phyloP scores from a whole-genome alignment of 2,888 invertebrate species.

The Scaptomyza parva region DNA sequence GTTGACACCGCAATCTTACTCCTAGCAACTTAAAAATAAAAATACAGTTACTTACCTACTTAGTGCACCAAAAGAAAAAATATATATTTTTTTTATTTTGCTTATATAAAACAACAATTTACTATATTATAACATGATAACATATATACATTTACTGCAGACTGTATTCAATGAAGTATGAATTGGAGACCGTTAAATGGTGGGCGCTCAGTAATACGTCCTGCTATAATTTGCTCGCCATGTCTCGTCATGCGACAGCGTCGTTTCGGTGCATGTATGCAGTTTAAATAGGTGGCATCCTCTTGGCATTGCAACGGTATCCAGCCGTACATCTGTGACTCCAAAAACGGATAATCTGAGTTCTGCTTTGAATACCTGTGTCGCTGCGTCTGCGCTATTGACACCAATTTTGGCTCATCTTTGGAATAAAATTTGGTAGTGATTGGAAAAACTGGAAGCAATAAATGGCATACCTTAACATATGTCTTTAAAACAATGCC shows the following conservation, averaged over 20 bases:
- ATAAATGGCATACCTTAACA: neutral
- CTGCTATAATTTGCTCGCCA: constrained; percentile 77
- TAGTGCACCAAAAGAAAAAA: neutral
- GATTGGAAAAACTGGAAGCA: constrained; percentile 71
- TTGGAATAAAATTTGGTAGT: constrained; percentile 80
- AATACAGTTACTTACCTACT: neutral
- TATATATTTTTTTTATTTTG: neutral
- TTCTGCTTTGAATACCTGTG: constrained; percentile 34
- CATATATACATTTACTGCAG: neutral
- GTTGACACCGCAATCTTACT: neutral
- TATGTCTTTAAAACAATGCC: neutral
- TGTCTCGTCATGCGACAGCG: constrained; percentile 82
- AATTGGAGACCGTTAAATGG: constrained; percentile 81
- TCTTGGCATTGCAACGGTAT: constrained; percentile 62
- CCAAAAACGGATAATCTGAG: constrained; percentile 67
- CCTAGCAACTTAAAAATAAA: neutral
- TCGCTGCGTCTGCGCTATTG: constrained; percentile 45
- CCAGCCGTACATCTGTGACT: constrained; percentile 83
- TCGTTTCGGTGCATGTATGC: constrained; percentile 75
- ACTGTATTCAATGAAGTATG: constrained; percentile 62
- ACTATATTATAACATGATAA: neutral
- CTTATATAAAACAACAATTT: neutral
- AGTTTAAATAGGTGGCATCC: constrained; percentile 66
- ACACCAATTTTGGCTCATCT: constrained; percentile 51
- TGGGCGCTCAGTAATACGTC: constrained; percentile 80